These are phyloP conservation scores for Myotis vivesi DNA, from an alignment of 2,797 vertebrate genomes.

Conservation along the genomic window DNA sequence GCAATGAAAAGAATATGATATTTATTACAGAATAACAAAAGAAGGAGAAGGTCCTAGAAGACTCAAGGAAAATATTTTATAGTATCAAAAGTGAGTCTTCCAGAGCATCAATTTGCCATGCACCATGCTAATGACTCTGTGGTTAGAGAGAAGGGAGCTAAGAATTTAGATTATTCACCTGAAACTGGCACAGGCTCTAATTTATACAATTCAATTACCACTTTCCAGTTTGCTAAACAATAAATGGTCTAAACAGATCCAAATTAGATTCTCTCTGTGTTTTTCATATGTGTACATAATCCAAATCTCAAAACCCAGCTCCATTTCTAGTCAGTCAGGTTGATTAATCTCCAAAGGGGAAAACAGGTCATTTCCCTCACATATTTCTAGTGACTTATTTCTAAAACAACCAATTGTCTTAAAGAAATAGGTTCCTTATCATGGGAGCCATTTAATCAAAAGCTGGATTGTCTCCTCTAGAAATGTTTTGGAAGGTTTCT, in stretches of 20 bases:
- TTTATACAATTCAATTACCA: not conserved
- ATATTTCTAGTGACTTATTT: not conserved
- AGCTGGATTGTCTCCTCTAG: not conserved
- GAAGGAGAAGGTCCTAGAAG: not conserved
- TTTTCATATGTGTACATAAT: not conserved
- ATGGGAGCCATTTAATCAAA: not conserved
- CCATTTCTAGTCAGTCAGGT: not conserved
- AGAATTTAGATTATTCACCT: not conserved
- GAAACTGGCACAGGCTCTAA: not conserved
- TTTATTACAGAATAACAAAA: not conserved
- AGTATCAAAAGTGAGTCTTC: not conserved
- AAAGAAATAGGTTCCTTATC: not conserved
- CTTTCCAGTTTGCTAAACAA: not conserved
- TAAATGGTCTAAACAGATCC: not conserved
- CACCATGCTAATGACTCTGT: not conserved
- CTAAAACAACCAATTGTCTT: not conserved
- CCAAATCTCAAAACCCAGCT: not conserved
- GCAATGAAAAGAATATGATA: not conserved
- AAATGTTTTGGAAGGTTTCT: constrained; percentile 10
- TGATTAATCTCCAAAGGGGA: not conserved
- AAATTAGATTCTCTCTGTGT: not conserved
- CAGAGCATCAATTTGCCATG: not conserved
- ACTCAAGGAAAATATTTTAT: not conserved
- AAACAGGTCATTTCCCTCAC: not conserved
- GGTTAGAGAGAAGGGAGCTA: not conserved